Conservation (phyloP, 2,797 vertebrate genomes). For the Gymnocypris eckloni region DNA sequence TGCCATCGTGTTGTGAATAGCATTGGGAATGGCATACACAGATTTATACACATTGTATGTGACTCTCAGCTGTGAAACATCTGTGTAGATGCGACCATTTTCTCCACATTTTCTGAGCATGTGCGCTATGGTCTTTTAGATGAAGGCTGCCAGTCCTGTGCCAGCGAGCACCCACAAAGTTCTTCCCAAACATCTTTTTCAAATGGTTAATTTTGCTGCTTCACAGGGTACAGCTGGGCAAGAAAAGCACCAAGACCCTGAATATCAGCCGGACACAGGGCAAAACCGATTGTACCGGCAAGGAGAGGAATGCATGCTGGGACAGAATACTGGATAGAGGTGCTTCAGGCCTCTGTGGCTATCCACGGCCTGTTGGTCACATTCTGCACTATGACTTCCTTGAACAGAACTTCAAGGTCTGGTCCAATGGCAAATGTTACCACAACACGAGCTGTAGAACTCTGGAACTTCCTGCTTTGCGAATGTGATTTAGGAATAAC, state of each 20-base stretch:
- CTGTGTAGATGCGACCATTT: conserved; percentile 55
- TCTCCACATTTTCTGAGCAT: conserved; percentile 61
- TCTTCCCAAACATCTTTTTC: conserved; percentile 67
- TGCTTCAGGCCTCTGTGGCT: conserved; percentile 68
- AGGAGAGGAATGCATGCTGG: conserved; percentile 53
- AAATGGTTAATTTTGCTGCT: conserved; percentile 59
- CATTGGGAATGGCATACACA: conserved; percentile 67
- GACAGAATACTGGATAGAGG: conserved; percentile 51
- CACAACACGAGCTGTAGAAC: conserved; percentile 65
- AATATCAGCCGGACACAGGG: conserved; percentile 61
- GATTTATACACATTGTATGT: conserved; percentile 71
- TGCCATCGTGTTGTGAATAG: conserved; percentile 65
- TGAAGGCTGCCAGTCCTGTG: conserved; percentile 10
- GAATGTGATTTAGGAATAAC: conserved; percentile 65
- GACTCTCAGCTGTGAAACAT: conserved; percentile 65
- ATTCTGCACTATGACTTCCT: conserved; percentile 64
- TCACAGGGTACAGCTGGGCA: conserved; percentile 49
- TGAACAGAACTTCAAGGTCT: conserved; percentile 62
- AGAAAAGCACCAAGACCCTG: conserved; percentile 65
- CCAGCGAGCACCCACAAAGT: conserved; percentile 65
- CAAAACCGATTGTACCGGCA: conserved; percentile 67
- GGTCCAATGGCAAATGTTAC: conserved; percentile 65
- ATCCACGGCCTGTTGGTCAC: conserved; percentile 70
- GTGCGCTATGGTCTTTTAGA: conserved; percentile 56
- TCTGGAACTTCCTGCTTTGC: conserved; percentile 56